Conservation (phyloP, 2,797 vertebrate species). For the Gouania willdenowi region DNA sequence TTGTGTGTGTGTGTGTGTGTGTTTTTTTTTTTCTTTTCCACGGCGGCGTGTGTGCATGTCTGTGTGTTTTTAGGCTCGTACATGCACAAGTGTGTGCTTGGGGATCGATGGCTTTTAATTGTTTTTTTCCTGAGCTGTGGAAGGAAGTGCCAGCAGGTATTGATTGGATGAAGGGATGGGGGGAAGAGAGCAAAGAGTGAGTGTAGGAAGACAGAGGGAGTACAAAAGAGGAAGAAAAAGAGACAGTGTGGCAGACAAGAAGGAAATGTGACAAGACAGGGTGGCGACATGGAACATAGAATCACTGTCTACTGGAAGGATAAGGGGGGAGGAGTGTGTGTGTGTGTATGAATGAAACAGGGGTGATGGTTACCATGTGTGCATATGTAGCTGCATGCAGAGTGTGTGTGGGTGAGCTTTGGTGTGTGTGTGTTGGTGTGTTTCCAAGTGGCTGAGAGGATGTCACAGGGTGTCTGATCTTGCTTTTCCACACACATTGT, state of each 20-base stretch:
- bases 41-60: conserved; percentile 10
- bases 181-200: conserved; percentile 24
- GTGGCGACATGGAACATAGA: conserved; percentile 78
- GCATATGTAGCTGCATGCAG: conserved; percentile 36
- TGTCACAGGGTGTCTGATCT: conserved; percentile 64
- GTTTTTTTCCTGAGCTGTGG: conserved; percentile 98
- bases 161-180: conserved; percentile 62
- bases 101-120: conserved; percentile 99
- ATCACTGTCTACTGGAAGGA: conserved; percentile 64
- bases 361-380: conserved; percentile 43
- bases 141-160: conserved; percentile 96
- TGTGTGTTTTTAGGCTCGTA: conserved; percentile 29
- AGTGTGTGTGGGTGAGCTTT: conserved; percentile 4
- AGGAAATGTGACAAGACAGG: conserved; percentile 82
- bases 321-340: conserved; percentile 24
- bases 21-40: background rate
- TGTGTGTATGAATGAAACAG: background rate
- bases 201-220: conserved; percentile 43
- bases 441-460: conserved; percentile 14
- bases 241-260: conserved; percentile 74
- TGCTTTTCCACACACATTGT: conserved; percentile 49
- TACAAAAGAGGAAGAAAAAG: conserved; percentile 56
- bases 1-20: conserved; percentile 21
- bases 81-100: conserved; percentile 34
- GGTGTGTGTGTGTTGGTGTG: no score